Conservation (phyloP, 2,797 vertebrate species). For the Dendrocincla fuliginosa region DNA sequence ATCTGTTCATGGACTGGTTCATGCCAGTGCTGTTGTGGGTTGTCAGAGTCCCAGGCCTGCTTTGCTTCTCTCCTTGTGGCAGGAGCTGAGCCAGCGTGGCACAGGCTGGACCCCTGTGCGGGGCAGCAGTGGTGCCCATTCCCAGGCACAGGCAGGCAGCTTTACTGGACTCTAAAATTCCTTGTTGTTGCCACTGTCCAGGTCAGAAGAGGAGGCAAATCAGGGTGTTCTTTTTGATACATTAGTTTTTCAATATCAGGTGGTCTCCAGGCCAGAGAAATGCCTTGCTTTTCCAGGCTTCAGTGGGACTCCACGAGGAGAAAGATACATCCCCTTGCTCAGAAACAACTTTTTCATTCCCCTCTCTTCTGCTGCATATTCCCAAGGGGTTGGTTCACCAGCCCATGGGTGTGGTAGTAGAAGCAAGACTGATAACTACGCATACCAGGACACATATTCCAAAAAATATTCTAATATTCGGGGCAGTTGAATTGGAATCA, state of each 20-base stretch:
- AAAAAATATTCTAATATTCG: background rate
- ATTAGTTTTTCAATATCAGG: background rate
- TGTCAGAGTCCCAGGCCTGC: background rate
- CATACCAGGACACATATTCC: constrained; percentile 1
- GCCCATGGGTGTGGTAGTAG: background rate
- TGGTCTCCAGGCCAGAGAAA: background rate
- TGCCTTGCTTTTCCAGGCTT: background rate
- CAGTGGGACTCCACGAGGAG: background rate
- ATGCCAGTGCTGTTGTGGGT: too few relatives aligned
- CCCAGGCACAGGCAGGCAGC: accelerated
- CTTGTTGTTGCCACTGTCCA: background rate
- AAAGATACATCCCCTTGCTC: background rate
- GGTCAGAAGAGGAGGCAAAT: background rate
- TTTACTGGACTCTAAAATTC: background rate
- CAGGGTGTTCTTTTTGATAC: background rate
- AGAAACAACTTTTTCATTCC: background rate
- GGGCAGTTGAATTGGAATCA: constrained; percentile 18
- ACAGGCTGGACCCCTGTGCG: background rate
- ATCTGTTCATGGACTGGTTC: background rate
- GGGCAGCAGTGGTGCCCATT: background rate
- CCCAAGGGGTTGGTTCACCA: background rate
- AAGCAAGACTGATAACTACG: background rate
- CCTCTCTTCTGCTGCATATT: background rate
- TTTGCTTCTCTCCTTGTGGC: background rate
- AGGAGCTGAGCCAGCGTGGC: background rate